Conservation (phyloP, 2,797 vertebrate genomes). For the Eulemur albifrons region DNA sequence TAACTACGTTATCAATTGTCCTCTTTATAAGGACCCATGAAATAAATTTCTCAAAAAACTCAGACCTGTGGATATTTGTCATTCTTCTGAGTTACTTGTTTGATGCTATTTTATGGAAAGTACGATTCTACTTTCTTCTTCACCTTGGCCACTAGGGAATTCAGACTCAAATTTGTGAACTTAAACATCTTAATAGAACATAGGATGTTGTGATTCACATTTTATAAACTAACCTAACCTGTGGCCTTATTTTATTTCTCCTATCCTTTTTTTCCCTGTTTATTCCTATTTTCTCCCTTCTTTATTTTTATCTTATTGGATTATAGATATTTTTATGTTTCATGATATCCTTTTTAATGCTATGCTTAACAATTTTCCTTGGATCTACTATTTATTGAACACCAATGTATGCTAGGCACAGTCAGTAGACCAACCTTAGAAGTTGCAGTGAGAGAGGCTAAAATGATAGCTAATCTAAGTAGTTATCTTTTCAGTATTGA, state of each 20-base stretch:
- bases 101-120: neutral
- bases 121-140: neutral
- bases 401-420: neutral
- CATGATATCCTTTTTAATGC: neutral
- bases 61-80: neutral
- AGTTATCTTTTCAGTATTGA: neutral
- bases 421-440: neutral
- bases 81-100: constrained; percentile 25
- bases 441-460: neutral
- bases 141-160: neutral
- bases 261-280: neutral
- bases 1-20: neutral
- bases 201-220: neutral
- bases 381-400: neutral
- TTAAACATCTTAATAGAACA: constrained; percentile 3
- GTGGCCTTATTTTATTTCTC: constrained; percentile 33
- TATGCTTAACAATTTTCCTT: neutral
- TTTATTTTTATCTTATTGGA: neutral
- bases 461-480: neutral
- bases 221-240: neutral
- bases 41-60: constrained; percentile 13
- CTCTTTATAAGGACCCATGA: neutral
- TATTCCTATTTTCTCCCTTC: neutral
- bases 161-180: neutral
- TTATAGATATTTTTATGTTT: neutral